Evolutionary conservation across 2,888 invertebrate species (phyloP).

Genomic region (Rhaphigaster nebulosa): DNA sequence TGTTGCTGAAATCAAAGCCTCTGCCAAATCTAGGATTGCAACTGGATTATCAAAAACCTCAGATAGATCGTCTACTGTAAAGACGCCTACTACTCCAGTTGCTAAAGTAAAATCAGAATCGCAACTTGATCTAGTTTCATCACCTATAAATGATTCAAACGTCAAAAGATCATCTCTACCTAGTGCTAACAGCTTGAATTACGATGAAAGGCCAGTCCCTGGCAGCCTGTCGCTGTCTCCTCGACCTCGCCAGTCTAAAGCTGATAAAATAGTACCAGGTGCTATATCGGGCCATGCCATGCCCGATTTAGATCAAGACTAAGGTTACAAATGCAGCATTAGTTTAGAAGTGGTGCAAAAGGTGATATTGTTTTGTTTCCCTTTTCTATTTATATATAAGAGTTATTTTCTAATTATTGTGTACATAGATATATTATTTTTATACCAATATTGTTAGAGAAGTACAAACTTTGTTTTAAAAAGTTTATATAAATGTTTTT

Average conservation of each 20-base stretch:
- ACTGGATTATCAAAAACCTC: constrained; percentile 26
- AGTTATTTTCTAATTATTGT: constrained; percentile 46
- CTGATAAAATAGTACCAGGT: constrained; percentile 57
- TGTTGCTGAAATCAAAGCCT: constrained; percentile 61
- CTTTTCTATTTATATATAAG: constrained; percentile 23
- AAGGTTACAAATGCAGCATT: not conserved
- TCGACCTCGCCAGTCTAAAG: constrained; percentile 1
- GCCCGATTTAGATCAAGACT: not conserved
- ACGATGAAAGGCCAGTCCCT: constrained; percentile 22
- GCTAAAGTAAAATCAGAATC: constrained; percentile 29
- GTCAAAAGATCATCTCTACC: too few species aligned
- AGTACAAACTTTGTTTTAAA: constrained; percentile 44
- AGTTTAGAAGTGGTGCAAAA: not conserved
- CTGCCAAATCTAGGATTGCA: constrained; percentile 59
- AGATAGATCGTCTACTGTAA: not conserved
- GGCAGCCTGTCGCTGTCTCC: constrained; percentile 9
- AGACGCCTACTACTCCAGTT: not conserved
- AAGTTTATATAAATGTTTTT: constrained; percentile 49
- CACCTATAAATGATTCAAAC: not conserved
- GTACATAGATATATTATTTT: constrained; percentile 37
- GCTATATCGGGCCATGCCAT: constrained; percentile 35
- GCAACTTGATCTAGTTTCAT: not conserved
- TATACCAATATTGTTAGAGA: constrained; percentile 50
- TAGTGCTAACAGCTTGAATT: not conserved
- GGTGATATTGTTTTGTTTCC: constrained; percentile 28